phyloP scores from a whole-genome alignment of 2,888 invertebrate species.

The Lacanobia wlatinum region DNA sequence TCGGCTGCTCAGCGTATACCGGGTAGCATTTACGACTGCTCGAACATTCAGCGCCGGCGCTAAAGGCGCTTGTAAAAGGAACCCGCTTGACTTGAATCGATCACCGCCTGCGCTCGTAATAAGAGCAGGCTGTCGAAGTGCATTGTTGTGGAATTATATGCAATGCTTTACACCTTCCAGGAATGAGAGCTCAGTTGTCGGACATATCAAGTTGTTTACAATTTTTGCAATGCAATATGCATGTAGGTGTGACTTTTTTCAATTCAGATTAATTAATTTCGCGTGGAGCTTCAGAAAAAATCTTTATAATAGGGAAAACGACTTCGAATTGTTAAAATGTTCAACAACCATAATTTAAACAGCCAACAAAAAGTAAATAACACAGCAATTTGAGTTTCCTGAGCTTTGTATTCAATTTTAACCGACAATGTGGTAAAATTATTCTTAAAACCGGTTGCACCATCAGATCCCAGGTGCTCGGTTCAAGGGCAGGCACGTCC shows the following conservation, averaged over 20 bases:
- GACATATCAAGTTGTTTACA: neutral
- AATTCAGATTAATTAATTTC: neutral
- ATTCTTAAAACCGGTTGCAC: conserved; percentile 61
- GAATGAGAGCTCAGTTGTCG: neutral
- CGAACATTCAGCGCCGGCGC: conserved; percentile 35
- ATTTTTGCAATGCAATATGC: neutral
- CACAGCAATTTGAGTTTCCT: conserved; percentile 27
- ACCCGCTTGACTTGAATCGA: conserved; percentile 11
- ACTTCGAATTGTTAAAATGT: conserved; percentile 3
- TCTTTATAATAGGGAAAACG: neutral
- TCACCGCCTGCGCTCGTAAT: conserved; percentile 31
- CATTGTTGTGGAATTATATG: conserved; percentile 37
- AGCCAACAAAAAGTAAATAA: conserved; percentile 29
- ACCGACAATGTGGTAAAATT: conserved; percentile 43
- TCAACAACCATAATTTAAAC: conserved; percentile 15
- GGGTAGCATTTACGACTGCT: conserved; percentile 25
- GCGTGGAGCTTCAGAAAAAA: neutral
- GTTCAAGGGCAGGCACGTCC: conserved; percentile 62
- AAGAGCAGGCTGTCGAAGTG: conserved; percentile 14
- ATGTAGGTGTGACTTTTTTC: neutral
- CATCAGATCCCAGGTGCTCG: conserved; percentile 52
- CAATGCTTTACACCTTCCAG: conserved; percentile 26
- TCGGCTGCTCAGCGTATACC: conserved; percentile 8
- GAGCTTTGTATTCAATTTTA: conserved; percentile 41
- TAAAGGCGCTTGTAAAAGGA: conserved; percentile 24